phyloP scores from a whole-genome alignment of 2,113 vertebrate species.

The Oplegnathus fasciatus region DNA sequence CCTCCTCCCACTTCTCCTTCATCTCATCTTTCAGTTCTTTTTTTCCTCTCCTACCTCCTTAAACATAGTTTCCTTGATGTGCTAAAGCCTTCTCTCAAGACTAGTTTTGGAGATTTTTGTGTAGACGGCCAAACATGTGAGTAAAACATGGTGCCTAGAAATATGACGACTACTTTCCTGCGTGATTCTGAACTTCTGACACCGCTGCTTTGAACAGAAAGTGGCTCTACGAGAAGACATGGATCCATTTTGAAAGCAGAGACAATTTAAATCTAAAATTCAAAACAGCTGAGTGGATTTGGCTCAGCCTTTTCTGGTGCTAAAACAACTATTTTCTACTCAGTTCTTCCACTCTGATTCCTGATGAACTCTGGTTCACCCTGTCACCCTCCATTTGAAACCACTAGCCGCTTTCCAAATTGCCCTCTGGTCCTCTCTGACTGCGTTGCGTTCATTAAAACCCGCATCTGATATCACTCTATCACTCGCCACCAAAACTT shows the following conservation, averaged over 20 bases:
- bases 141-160: constrained; percentile 33
- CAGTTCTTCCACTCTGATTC: constrained; percentile 14
- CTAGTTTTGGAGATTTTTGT: not conserved
- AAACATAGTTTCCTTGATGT: constrained; percentile 55
- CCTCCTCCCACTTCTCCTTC: constrained; percentile 14
- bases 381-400: constrained; percentile 69
- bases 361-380: constrained; percentile 70
- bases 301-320: constrained; percentile 14
- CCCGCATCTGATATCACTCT: constrained; percentile 37
- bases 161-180: constrained; percentile 17
- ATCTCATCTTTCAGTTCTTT: not conserved
- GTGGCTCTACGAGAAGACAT: constrained; percentile 15
- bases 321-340: constrained; percentile 17
- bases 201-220: not conserved
- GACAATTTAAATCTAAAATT: constrained; percentile 30
- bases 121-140: constrained; percentile 12
- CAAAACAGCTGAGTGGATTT: constrained; percentile 54
- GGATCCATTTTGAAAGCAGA: not conserved
- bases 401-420: constrained; percentile 50
- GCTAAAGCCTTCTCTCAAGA: not conserved
- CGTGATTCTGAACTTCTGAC: constrained; percentile 17
- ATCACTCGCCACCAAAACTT: constrained; percentile 55
- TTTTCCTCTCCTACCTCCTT: constrained; percentile 10
- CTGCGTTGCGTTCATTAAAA: constrained; percentile 43
- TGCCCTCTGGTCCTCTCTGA: constrained; percentile 22